Base-by-base conservation (phyloP, 1,140 invertebrate species). In the Atta colombica region DNA sequence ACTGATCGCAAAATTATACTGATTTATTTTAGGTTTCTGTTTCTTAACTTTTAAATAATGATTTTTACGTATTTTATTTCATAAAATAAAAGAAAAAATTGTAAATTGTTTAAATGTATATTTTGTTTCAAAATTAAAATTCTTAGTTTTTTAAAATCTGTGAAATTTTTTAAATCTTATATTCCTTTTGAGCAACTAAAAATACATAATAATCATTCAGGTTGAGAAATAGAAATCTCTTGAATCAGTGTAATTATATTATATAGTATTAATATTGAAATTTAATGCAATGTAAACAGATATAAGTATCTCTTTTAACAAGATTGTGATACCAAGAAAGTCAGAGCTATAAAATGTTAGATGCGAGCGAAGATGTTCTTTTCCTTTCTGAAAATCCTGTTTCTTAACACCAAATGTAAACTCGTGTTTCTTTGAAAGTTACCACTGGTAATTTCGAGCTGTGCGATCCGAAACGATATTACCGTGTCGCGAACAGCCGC, bases 401-500 rank as follows among this genome's bases (percentile, higher is more conserved):
- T n/a, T 28, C 35, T 66, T 31, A 39, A 66, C 74, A 21, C 16
- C 49, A 25, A 14, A 21, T 25, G 49, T 31, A 66, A 35, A 77
- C 18, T 28, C 60, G 45, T 16, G 49, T 85, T 85, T 68, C 49
- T 85, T 78, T 18, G 49, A 28, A 65, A 87, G 39, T 89, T 87
- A 86, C 68, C 82, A 53, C 53, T 35, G 53, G 35, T 86, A 88
- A 89, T 89, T 87, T 77, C 51, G 25, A 71, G 55, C 10, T 60
- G 75, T 3, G 85, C 3, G 87, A 82, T 68, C 51, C 55, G 63
- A 69, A 63, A 71, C 58, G 71, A 49, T 61, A 39, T 39, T 60
- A n/a, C 25, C 60, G 66, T 74, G 69, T 51, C 69, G 60, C 80
- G 88, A 89, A 89, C 87, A 86, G 85, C 55, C 88, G 53, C 68